Evolutionary conservation across 2,797 vertebrate species (phyloP).

Genomic region (Chiroxiphia lanceolata): DNA sequence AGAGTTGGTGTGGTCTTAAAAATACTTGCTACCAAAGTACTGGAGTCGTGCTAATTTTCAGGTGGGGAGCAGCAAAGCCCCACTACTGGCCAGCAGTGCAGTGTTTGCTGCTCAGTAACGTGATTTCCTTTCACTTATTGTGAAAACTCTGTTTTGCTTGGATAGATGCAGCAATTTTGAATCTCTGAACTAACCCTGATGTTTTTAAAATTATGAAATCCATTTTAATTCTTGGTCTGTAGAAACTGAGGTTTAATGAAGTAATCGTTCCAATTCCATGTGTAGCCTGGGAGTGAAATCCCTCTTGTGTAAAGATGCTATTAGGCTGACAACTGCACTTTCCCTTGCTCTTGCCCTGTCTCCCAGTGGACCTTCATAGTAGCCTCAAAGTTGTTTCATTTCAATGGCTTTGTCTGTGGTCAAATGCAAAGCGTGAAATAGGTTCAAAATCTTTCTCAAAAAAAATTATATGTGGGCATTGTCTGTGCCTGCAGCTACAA

Average conservation of each 20-base stretch:
- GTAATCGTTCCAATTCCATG: slow-evolving; percentile 55
- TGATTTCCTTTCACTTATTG: slow-evolving; percentile 64
- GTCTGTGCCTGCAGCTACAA: not conserved
- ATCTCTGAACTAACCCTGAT: slow-evolving; percentile 42
- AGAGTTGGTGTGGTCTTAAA: not conserved
- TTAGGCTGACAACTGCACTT: slow-evolving; percentile 37
- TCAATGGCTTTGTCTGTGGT: slow-evolving; percentile 8
- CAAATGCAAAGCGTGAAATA: not conserved
- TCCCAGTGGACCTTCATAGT: slow-evolving; percentile 32
- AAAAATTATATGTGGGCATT: not conserved
- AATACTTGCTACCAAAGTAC: not conserved
- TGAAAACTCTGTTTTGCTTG: slow-evolving; percentile 73
- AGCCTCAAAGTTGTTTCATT: slow-evolving; percentile 38
- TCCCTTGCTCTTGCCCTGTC: slow-evolving; percentile 27
- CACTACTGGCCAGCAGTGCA: not conserved
- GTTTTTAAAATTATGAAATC: slow-evolving; percentile 71
- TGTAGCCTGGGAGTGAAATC: slow-evolving; percentile 2
- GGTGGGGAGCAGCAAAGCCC: slow-evolving; percentile 24
- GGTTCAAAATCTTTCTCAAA: not conserved
- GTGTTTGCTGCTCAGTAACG: not conserved
- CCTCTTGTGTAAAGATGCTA: not conserved
- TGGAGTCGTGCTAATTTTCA: slow-evolving; percentile 45
- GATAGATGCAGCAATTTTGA: slow-evolving; percentile 34
- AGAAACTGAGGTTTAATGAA: slow-evolving; percentile 68
- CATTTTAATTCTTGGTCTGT: slow-evolving; percentile 64